Base-by-base conservation (phyloP, 2,113 vertebrate genomes). In the Callionymus lyra region DNA sequence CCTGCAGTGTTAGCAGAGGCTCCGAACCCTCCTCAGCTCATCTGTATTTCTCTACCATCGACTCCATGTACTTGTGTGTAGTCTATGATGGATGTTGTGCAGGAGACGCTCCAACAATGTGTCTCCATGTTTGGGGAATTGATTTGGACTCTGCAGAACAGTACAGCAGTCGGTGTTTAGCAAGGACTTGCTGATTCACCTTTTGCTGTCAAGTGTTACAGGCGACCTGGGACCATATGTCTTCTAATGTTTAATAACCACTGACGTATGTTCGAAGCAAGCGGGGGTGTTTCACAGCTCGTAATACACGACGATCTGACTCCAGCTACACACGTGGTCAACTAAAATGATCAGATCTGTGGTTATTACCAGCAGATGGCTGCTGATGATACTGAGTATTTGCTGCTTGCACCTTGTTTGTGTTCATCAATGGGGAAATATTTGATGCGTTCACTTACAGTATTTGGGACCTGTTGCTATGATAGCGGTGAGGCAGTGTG, bases 111-210 rank as follows among this genome's bases (percentile, higher is more conserved):
- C 15, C 37, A 39, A 17, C 41, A 32, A 13, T 13, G 11, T 41
- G 17, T 37, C 50, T 38, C 34, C 38, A 51, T 41, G 40, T 41
- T 11, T 44, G 16, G 38, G n/a, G 12, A 27, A 38, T 52, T 14
- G 18, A 31, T 48, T 43, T 6, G 40, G 53, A 45, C 32, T 65
- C 50, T 56, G 44, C 50, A 50, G 21, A 58, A 16, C 12, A 38
- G 54, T n/a, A n/a, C n/a, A n/a, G n/a, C n/a, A n/a, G n/a, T n/a
- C 35, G 12, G 53, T 55, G 53, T 51, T 56, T 56, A 61, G 53
- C 40, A 46, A 51, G 34, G 46, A 51, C 41, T 37, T 47, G 55
- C 62, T 67, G 59, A 72, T 63, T 78, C 59, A 68, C 66, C 39
- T 47, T 49, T 12, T 35, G 42, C 35, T 33, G 58, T 50, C 50